Base-by-base conservation (phyloP, 2,797 vertebrate genomes). In the Diplodus puntazzo region DNA sequence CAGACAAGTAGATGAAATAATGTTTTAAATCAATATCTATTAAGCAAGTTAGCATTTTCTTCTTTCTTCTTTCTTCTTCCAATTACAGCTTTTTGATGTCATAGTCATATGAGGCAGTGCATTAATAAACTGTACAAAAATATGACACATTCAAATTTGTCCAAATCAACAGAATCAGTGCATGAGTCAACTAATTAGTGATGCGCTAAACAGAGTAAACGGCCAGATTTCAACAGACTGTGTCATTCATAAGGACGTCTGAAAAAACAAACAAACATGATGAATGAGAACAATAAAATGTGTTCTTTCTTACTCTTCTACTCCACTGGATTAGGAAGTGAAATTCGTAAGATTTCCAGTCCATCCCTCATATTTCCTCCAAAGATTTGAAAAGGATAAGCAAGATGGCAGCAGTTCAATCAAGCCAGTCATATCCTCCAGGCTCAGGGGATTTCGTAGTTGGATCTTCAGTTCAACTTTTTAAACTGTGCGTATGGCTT, bases 311-410 rank as follows among this genome's bases (percentile, higher is more conserved):
- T 25, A 39, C 3, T 70, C 5, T 20, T 76, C 27, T 17, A n/a
- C 62, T 69, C 11, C 13, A 18, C 11, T 14, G 55, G 69, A 80
- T 72, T 23, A 75, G 67, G 48, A 74, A 63, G 64, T 48, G 5
- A 83, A 79, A 79, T 81, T 73, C 61, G 79, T 66, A 80, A 30
- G 58, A 76, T 71, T 82, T 74, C 68, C 67, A 70, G 67, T 79
- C 74, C 72, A 64, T 68, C 21, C 20, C 34, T 85, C 68, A 45
- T 73, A 87, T 85, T 88, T 87, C 78, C 84, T 70, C 63, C 43
- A 65, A 69, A 79, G 77, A 86, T 85, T 73, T 83, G 21, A 78
- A 69, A 71, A 34, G 77, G 82, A 86, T 88, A 81, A 86, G 65
- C 0, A 14, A 76, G 46, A 86, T 86, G 84, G 81, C 80, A 73